Percentiles rank a stretch among this genome's conserved stretches.
Evolutionary conservation across 1,140 invertebrate species (phyloP).

Genomic region (Drosophila auraria): DNA sequence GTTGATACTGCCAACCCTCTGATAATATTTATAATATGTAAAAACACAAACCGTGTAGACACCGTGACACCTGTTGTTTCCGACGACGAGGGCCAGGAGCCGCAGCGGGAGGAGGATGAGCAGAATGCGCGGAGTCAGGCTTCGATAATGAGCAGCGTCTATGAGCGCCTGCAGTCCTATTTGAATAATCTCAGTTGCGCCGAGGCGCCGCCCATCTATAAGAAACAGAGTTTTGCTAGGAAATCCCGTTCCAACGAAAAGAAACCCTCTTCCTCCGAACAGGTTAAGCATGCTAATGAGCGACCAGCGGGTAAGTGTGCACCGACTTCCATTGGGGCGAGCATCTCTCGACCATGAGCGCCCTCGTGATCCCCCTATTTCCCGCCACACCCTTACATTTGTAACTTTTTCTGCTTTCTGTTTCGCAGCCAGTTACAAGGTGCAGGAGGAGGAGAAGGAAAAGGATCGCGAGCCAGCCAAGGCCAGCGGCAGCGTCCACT

Average conservation of each 20-base stretch:
- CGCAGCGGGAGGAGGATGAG: conserved; percentile 10
- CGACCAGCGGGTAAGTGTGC: conserved; percentile 67
- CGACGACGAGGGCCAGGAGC: conserved; percentile 59
- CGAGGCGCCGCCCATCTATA: conserved; percentile 62
- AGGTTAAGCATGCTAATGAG: conserved; percentile 49
- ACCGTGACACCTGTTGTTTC: conserved; percentile 81
- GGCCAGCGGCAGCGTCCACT: conserved; percentile 1
- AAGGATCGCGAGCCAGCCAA: background rate
- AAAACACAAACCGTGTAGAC: conserved; percentile 77
- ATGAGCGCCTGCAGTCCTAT: conserved; percentile 59
- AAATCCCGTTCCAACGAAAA: conserved; percentile 66
- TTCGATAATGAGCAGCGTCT: conserved; percentile 14
- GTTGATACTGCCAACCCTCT: conserved; percentile 82
- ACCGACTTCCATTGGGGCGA: conserved; percentile 21
- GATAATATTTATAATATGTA: conserved; percentile 79
- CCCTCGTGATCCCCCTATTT: background rate
- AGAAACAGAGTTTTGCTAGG: conserved; percentile 40
- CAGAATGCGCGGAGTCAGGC: conserved; percentile 3
- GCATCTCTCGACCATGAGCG: conserved; percentile 11
- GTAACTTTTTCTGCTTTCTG: conserved; percentile 54
- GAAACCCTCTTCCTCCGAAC: conserved; percentile 34
- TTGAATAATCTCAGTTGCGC: conserved; percentile 66
- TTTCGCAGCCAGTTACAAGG: conserved; percentile 55
- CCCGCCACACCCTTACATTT: conserved; percentile 37
- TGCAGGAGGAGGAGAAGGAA: conserved; percentile 2